A percentile compares a stretch with the other conserved stretches of the same genome.
Evolutionary conservation across 2,888 invertebrate genomes (phyloP).

Genomic region (Antheraea assamensis): DNA sequence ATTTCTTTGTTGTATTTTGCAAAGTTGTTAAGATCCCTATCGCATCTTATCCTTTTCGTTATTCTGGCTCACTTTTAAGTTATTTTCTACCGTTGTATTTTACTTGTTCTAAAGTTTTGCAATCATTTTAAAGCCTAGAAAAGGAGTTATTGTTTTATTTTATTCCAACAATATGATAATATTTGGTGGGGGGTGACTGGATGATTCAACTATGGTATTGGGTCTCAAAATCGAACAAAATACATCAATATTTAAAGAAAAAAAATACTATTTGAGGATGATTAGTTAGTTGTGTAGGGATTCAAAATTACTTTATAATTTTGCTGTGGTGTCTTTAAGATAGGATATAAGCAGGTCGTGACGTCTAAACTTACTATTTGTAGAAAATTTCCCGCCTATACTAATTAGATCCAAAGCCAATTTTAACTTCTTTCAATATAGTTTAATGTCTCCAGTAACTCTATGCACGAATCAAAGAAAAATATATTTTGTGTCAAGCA

Average conservation of each 20-base stretch:
- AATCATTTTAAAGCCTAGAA: background rate
- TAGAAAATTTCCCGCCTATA: no score
- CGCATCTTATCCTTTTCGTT: slow-evolving; percentile 4
- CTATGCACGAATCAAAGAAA: no score
- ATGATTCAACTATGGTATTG: no score
- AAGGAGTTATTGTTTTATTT: background rate
- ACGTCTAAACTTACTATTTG: no score
- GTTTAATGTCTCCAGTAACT: no score
- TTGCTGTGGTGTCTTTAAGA: background rate
- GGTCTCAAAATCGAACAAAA: background rate
- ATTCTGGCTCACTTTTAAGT: slow-evolving; percentile 1
- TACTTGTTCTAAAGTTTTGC: slow-evolving; percentile 1
- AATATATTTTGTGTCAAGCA: no score
- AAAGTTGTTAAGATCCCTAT: slow-evolving; percentile 8
- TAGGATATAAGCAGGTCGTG: no score
- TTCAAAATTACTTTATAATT: background rate
- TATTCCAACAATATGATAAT: no score
- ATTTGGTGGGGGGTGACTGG: no score
- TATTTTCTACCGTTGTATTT: background rate
- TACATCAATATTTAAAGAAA: background rate
- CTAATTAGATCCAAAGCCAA: no score
- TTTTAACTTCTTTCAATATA: no score
- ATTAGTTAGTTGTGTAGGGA: background rate
- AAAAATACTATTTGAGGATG: background rate
- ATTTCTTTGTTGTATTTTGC: slow-evolving; percentile 8